Conservation (phyloP, 2,797 vertebrate genomes). For the Nannoperca australis region DNA sequence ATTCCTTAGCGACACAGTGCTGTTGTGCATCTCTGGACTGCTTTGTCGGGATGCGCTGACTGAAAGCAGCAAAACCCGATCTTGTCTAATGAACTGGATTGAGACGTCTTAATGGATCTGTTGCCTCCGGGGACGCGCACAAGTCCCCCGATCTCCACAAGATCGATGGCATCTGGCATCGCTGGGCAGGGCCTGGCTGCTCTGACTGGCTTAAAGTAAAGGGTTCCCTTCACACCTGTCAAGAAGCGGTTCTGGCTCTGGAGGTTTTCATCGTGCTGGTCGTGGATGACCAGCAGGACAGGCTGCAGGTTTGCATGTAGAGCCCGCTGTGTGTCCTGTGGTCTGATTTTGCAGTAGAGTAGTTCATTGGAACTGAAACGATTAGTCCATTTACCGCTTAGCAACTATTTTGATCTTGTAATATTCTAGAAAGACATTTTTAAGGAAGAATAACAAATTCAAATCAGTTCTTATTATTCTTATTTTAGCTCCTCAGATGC, state of each 20-base stretch:
- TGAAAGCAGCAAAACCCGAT: conserved; percentile 29
- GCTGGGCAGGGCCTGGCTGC: neutral
- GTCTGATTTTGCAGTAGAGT: neutral
- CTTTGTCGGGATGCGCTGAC: neutral
- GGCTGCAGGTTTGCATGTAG: neutral
- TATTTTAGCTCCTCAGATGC: too few species aligned
- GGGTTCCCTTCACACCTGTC: conserved; percentile 7
- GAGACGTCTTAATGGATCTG: conserved; percentile 58
- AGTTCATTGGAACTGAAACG: neutral
- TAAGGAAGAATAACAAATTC: too few species aligned
- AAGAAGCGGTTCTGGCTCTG: neutral
- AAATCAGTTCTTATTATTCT: too few species aligned
- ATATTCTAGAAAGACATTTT: too few species aligned
- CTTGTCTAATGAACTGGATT: conserved; percentile 60
- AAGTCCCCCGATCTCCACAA: conserved; percentile 39
- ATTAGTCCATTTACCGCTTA: neutral
- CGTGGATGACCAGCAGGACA: neutral
- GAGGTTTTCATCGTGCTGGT: neutral
- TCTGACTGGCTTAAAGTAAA: neutral
- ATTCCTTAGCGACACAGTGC: neutral
- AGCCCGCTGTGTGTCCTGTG: too few species aligned
- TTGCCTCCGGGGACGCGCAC: conserved; percentile 31
- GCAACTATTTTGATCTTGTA: too few species aligned
- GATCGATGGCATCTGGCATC: conserved; percentile 48
- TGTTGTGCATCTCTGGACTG: conserved; percentile 3